These are phyloP conservation scores for Tortrix viridana DNA, from an alignment of 2,888 invertebrate species.

Conservation along the genomic window DNA sequence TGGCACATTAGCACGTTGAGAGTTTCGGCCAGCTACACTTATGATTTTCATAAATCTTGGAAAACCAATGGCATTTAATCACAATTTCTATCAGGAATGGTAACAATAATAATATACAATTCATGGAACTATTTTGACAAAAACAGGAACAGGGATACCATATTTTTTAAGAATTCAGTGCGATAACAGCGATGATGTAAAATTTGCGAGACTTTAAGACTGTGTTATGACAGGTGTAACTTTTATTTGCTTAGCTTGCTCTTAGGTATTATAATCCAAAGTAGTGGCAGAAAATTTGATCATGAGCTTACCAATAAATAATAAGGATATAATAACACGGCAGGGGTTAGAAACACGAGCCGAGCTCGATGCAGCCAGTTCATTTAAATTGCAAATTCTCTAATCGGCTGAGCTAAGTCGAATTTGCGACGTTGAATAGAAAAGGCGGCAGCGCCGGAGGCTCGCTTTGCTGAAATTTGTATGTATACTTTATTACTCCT, in stretches of 20 bases:
- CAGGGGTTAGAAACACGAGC: constrained; percentile 45
- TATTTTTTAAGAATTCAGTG: background rate
- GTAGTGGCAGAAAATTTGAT: background rate
- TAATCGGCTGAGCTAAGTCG: constrained; percentile 48
- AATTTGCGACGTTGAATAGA: constrained; percentile 56
- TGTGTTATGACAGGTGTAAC: background rate
- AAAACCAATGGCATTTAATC: too few relatives aligned
- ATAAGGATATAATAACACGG: constrained; percentile 26
- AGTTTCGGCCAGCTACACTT: too few relatives aligned
- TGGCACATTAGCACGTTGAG: too few relatives aligned
- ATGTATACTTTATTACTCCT: constrained; percentile 34
- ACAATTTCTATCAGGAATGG: too few relatives aligned
- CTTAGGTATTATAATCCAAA: constrained; percentile 1
- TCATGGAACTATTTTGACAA: too few relatives aligned
- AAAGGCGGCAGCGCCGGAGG: constrained; percentile 43
- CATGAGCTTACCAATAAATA: constrained; percentile 27
- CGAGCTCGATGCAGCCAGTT: constrained; percentile 49
- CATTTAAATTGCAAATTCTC: constrained; percentile 66
- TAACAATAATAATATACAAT: too few relatives aligned
- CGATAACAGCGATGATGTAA: background rate
- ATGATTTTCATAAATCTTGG: too few relatives aligned
- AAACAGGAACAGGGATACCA: too few relatives aligned
- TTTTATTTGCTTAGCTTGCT: too few relatives aligned
- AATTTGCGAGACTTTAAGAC: background rate
- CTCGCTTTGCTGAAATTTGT: constrained; percentile 24